Conservation (phyloP, 2,888 invertebrate species). For the Drosophila tanythrix region DNA sequence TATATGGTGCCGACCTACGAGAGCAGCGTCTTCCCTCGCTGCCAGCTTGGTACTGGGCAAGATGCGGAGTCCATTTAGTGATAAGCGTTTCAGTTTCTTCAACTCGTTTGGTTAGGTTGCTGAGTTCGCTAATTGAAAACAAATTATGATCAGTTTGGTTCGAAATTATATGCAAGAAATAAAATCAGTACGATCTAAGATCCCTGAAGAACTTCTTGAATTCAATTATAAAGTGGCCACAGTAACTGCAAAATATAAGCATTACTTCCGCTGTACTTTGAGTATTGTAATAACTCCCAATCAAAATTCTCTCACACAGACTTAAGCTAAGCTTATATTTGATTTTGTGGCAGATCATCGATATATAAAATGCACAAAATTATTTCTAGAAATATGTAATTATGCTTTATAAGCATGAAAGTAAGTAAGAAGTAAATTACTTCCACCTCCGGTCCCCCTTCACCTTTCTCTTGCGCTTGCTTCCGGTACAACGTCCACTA, state of each 20-base stretch:
- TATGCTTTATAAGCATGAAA: background rate
- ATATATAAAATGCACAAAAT: background rate
- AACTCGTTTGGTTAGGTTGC: conserved; percentile 27
- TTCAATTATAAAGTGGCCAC: background rate
- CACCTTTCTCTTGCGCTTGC: background rate
- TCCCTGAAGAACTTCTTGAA: background rate
- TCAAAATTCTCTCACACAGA: background rate
- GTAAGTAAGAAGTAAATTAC: too few relatives aligned
- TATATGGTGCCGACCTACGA: conserved; percentile 99
- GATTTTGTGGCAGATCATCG: background rate
- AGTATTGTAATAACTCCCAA: background rate
- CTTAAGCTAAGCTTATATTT: background rate
- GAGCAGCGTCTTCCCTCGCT: conserved; percentile 87
- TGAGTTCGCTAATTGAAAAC: conserved; percentile 14
- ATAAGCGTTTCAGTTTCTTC: conserved; percentile 11
- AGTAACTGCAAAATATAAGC: background rate
- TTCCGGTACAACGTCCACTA: background rate
- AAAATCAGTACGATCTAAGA: conserved; percentile 6
- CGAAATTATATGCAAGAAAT: conserved; percentile 56
- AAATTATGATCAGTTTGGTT: conserved; percentile 47
- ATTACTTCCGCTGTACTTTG: background rate
- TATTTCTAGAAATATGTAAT: background rate
- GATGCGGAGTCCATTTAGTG: conserved; percentile 7
- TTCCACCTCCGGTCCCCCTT: background rate
- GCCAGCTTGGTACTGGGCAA: conserved; percentile 36